These are phyloP conservation scores for Phyllotreta striolata DNA, from an alignment of 2,888 invertebrate genomes.

Conservation along the genomic window DNA sequence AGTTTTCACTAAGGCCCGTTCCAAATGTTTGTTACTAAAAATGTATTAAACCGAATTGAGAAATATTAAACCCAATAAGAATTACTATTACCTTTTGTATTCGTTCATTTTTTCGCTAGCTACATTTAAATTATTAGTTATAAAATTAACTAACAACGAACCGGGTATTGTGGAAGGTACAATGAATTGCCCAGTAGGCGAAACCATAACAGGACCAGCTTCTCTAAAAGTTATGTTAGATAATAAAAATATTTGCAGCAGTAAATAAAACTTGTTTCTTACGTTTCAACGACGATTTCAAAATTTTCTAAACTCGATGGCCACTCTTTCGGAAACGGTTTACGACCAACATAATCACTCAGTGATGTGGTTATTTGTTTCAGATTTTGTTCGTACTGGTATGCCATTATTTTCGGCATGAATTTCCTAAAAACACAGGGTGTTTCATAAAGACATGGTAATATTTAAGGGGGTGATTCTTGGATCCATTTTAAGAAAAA, in stretches of 20 bases:
- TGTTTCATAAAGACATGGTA: no score
- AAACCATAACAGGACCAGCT: slow-evolving; percentile 92
- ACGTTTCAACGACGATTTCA: slow-evolving; percentile 91
- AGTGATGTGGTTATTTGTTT: slow-evolving; percentile 85
- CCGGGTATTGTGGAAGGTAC: slow-evolving; percentile 93
- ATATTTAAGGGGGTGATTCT: no score
- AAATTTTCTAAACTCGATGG: slow-evolving; percentile 76
- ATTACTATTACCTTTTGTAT: slow-evolving; percentile 71
- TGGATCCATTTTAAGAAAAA: no score
- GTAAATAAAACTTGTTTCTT: slow-evolving; percentile 49
- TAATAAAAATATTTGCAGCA: slow-evolving; percentile 6
- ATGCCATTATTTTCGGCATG: slow-evolving; percentile 89
- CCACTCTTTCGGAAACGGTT: slow-evolving; percentile 76
- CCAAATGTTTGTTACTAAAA: slow-evolving; percentile 80
- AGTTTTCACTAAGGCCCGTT: slow-evolving; percentile 74
- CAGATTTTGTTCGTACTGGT: slow-evolving; percentile 84
- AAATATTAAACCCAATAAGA: not conserved
- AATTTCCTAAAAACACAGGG: slow-evolving; percentile 84
- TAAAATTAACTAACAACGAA: slow-evolving; percentile 82
- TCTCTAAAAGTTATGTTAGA: slow-evolving; percentile 68
- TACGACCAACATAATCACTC: slow-evolving; percentile 74
- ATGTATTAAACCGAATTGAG: not conserved
- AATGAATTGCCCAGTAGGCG: slow-evolving; percentile 92
- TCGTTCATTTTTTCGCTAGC: slow-evolving; percentile 76
- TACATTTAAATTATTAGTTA: slow-evolving; percentile 77